phyloP scores from a whole-genome alignment of 2,113 vertebrate genomes.

The Myotis yumanensis region DNA sequence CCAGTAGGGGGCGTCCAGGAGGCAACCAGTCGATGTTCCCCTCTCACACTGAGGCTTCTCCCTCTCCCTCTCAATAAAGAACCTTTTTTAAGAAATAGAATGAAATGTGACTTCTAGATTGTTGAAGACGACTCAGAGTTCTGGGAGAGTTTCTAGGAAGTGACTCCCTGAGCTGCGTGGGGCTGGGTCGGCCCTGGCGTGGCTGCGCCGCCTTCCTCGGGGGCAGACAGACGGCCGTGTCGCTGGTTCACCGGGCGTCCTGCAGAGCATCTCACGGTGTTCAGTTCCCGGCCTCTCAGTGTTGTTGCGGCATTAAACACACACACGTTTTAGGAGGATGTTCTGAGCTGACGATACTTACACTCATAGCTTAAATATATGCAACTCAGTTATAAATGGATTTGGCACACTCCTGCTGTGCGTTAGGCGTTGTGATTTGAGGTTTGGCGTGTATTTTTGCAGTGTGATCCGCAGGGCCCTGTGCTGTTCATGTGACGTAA shows the following conservation, averaged over 20 bases:
- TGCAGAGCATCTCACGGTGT: too few relatives aligned
- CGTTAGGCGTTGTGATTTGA: neutral
- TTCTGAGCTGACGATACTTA: neutral
- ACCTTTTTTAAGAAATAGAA: neutral
- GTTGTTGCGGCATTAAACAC: neutral
- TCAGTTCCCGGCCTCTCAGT: neutral
- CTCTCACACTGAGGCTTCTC: neutral
- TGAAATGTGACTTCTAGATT: neutral
- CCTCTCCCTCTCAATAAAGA: neutral
- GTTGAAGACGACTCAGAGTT: neutral
- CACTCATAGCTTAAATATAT: neutral
- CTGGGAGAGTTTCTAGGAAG: neutral
- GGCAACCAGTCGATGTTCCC: neutral
- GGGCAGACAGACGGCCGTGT: too few relatives aligned
- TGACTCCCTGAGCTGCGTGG: neutral
- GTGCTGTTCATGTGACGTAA: too few relatives aligned
- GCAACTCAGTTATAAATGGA: neutral
- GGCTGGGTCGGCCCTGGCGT: too few relatives aligned
- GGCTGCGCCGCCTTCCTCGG: neutral
- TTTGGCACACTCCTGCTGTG: neutral
- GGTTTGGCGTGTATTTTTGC: neutral
- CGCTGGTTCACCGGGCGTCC: accelerated
- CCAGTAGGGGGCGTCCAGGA: neutral
- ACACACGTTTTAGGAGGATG: neutral
- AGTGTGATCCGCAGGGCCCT: accelerated